Evolutionary conservation across 2,113 vertebrate genomes (phyloP), one percentile per base, ranked within the genome.

Genomic region (Procavia capensis): DNA sequence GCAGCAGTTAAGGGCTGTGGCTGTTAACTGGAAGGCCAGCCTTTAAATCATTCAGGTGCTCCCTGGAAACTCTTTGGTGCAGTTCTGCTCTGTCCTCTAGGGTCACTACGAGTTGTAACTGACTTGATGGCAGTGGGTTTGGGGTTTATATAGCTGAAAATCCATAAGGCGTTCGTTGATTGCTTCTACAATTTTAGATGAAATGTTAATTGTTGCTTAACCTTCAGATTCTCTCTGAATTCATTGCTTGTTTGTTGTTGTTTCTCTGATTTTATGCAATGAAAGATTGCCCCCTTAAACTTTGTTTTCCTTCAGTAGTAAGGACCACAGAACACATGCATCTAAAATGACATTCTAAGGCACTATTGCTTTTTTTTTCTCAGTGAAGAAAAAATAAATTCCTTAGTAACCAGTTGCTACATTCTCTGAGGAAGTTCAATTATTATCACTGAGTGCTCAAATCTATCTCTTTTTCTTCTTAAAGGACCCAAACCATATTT

Each of bases 381-480:
- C 45, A 68, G 9, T n/a, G 66, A 88, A 80, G 85, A 88, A 91
- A 91, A 84, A 66, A 78, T 39, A 70, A 72, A 43, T 79, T 94
- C 68, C 85, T 41, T 94, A 68, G 59, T 93, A 90, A 92, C 94
- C 74, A 74, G 47, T 70, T 89, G 64, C 83, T 85, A 39, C 0
- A 9, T 50, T 88, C 54, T 95, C 74, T 34, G 36, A 78, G 39
- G 43, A 85, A 96, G 70, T 70, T 91, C 20, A 74, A 78, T 45
- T 90, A 63, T 95, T 81, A 41, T 24, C 36, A 81, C 31, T 31
- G 43, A 94, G 90, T 61, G 54, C 61, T 95, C 50, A 97, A 20
- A 76, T 84, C 47, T 85, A 31, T 85, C 68, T 80, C 7, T 59
- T 92, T 63, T 70, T 88, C 34, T 61, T 85, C 70, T 93, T 72